Conservation (phyloP, 2,888 invertebrate genomes). For the Caenorhabditis sinica region DNA sequence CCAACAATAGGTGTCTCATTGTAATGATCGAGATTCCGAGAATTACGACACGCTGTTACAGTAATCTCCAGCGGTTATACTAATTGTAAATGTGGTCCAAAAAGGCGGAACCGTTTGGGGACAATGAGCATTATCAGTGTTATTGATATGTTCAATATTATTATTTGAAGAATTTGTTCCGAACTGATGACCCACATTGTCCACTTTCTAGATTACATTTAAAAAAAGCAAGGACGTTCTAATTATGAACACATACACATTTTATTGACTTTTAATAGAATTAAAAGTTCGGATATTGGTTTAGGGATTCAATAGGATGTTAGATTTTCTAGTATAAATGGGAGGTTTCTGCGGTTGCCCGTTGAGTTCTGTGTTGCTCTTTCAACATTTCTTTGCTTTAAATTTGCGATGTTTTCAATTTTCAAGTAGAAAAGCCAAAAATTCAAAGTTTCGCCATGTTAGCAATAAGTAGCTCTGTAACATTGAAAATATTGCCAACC, state of each 20-base stretch:
- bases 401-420: too few relatives aligned
- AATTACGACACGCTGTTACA: conserved; percentile 51
- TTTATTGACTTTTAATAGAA: conserved; percentile 13
- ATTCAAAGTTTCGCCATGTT: too few relatives aligned
- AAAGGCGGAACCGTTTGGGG: conserved; percentile 9
- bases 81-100: conserved; percentile 30
- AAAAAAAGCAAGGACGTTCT: conserved; percentile 31
- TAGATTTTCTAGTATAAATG: too few relatives aligned
- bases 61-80: conserved; percentile 25
- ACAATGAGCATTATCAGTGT: conserved; percentile 13
- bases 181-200: conserved; percentile 24
- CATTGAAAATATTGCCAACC: too few relatives aligned
- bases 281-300: neutral
- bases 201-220: conserved; percentile 15
- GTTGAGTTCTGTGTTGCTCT: too few relatives aligned
- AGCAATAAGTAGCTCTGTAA: too few relatives aligned
- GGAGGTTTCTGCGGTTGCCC: too few relatives aligned
- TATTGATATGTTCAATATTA: neutral
- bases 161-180: neutral
- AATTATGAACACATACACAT: conserved; percentile 26
- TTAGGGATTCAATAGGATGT: too few relatives aligned
- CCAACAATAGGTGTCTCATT: conserved; percentile 15
- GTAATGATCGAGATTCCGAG: conserved; percentile 44
- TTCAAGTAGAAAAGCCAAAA: too few relatives aligned
- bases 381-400: too few relatives aligned